Conservation (phyloP, 2,888 invertebrate species). For the Empis stercorea region DNA sequence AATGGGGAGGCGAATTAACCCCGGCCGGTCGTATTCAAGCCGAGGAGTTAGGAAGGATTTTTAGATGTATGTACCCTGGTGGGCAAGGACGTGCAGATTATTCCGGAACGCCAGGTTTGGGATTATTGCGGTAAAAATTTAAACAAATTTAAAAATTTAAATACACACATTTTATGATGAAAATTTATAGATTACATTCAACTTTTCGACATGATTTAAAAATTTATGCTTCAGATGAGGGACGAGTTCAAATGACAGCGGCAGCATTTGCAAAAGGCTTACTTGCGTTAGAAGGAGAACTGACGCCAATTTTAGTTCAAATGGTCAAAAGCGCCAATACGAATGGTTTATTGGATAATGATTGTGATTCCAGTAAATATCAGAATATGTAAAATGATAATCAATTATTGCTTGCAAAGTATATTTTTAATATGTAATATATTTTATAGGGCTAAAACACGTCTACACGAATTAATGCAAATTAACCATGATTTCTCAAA, state of each 20-base stretch:
- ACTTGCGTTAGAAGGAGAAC: conserved; percentile 91
- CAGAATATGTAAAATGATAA: conserved; percentile 66
- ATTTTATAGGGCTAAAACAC: conserved; percentile 97
- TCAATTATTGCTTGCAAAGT: not conserved
- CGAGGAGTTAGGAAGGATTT: conserved; percentile 93
- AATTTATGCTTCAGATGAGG: conserved; percentile 99
- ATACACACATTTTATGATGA: not conserved
- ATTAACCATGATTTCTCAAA: conserved; percentile 73
- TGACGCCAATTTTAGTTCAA: conserved; percentile 97
- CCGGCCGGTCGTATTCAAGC: conserved; percentile 96
- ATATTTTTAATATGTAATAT: not conserved
- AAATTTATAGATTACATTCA: conserved; percentile 60
- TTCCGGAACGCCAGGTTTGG: conserved; percentile 88
- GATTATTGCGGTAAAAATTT: conserved; percentile 61
- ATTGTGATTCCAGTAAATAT: conserved; percentile 92
- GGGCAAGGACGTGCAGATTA: conserved; percentile 89
- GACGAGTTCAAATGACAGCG: conserved; percentile 99
- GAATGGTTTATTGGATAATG: conserved; percentile 94
- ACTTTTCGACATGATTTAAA: conserved; percentile 98
- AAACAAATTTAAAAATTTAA: not conserved
- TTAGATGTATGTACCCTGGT: conserved; percentile 98
- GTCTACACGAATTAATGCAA: conserved; percentile 85
- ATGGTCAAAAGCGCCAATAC: conserved; percentile 99
- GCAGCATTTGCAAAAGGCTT: conserved; percentile 99
- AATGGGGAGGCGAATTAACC: conserved; percentile 99